These are phyloP conservation scores for Oreohelix idahoensis DNA, from an alignment of 1,140 invertebrate genomes.

Conservation along the genomic window DNA sequence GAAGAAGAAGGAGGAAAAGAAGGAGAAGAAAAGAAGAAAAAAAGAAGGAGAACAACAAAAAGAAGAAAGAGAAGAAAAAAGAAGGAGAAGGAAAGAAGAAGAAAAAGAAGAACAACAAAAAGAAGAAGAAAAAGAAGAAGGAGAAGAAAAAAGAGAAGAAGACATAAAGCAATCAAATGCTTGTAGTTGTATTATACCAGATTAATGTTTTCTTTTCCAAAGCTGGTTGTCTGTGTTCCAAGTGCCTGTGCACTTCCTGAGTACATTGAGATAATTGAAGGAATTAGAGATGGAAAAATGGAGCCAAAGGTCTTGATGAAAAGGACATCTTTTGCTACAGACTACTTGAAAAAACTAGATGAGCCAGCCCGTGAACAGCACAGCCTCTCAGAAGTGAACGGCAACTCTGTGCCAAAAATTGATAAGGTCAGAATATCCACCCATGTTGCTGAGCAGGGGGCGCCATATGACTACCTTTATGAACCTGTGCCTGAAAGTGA, in stretches of 20 bases:
- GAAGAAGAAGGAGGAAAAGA: no score
- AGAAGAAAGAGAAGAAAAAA: no score
- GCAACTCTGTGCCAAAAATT: background rate
- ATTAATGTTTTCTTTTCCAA: no score
- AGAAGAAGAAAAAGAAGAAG: no score
- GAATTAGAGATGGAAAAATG: background rate
- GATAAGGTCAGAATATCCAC: slow-evolving; percentile 26
- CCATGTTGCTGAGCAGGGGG: background rate
- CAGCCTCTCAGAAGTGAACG: no score
- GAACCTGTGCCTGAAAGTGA: background rate
- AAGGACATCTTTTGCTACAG: background rate
- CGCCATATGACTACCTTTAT: slow-evolving; percentile 13
- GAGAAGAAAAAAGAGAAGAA: no score
- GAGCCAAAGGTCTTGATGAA: slow-evolving; percentile 1
- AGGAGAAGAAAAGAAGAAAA: no score
- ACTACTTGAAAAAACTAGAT: background rate
- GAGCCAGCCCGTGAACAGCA: background rate
- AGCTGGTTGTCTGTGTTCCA: slow-evolving; percentile 11
- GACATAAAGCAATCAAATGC: no score
- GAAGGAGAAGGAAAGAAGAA: no score
- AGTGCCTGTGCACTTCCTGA: slow-evolving; percentile 2
- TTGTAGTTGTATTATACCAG: no score
- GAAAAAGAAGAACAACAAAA: no score
- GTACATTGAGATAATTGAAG: slow-evolving; percentile 5
- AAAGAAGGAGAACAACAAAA: no score